These are phyloP conservation scores for Philopedon plagiatum DNA, from an alignment of 2,888 invertebrate species.

Conservation along the genomic window DNA sequence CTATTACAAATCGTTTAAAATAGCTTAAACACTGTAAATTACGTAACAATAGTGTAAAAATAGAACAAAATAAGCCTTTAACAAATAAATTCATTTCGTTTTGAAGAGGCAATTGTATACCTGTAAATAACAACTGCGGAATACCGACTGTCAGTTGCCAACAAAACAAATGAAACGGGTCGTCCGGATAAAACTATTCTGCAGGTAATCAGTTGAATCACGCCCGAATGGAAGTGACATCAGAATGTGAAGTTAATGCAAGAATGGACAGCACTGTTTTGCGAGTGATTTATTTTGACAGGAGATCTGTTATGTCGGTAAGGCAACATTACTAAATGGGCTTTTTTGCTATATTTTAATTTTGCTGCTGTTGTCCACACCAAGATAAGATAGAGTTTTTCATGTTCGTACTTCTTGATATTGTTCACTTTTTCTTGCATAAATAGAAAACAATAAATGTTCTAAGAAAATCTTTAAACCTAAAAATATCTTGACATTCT, in stretches of 20 bases:
- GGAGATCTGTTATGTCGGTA: no score
- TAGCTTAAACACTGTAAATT: no score
- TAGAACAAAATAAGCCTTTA: neutral
- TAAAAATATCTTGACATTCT: no score
- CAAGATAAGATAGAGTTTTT: no score
- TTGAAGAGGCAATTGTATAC: conserved; percentile 13
- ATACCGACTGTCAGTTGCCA: conserved; percentile 11
- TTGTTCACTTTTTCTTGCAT: no score
- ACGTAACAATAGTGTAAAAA: neutral
- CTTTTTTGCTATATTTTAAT: no score
- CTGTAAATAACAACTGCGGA: conserved; percentile 11
- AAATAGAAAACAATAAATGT: no score
- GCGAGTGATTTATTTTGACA: neutral
- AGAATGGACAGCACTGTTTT: neutral
- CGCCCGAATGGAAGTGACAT: neutral
- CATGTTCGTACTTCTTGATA: no score
- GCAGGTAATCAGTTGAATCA: neutral
- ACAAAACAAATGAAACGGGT: conserved; percentile 6
- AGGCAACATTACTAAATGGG: no score
- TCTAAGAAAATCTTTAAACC: no score
- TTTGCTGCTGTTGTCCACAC: no score
- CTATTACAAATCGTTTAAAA: no score
- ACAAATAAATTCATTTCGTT: neutral
- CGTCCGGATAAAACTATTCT: conserved; percentile 1
- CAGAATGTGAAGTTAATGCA: neutral